These are phyloP conservation scores for Arrhopalites spinosus DNA, from an alignment of 2,888 invertebrate species.

Conservation along the genomic window DNA sequence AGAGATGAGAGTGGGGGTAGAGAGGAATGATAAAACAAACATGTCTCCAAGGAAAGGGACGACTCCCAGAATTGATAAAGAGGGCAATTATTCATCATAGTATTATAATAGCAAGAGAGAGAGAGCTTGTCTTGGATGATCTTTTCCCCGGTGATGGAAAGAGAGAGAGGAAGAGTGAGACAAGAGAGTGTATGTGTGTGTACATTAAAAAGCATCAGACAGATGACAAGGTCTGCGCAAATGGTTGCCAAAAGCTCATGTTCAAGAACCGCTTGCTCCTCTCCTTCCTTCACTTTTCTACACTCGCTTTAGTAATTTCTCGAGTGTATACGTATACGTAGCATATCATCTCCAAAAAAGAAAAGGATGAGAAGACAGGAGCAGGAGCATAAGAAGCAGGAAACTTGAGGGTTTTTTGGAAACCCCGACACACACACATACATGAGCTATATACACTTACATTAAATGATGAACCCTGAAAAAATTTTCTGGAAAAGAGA, in stretches of 20 bases:
- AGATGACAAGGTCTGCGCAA: constrained; percentile 47
- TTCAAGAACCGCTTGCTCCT: constrained; percentile 36
- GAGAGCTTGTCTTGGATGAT: constrained; percentile 27
- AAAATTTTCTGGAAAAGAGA: neutral
- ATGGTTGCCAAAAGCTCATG: constrained; percentile 49
- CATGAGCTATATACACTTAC: constrained; percentile 38
- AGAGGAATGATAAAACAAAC: constrained; percentile 18
- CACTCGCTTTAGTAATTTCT: neutral
- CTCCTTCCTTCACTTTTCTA: neutral
- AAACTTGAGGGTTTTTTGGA: constrained; percentile 29
- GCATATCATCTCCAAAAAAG: neutral
- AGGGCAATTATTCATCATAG: constrained; percentile 26
- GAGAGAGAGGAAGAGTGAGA: neutral
- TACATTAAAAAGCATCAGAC: constrained; percentile 44
- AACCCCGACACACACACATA: constrained; percentile 26
- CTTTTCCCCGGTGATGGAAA: constrained; percentile 1
- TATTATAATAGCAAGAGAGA: constrained; percentile 11
- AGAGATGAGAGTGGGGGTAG: neutral
- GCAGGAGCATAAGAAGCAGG: constrained; percentile 18
- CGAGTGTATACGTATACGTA: neutral
- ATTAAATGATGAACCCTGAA: neutral
- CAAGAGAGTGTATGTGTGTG: constrained; percentile 35
- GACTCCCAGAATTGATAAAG: constrained; percentile 1
- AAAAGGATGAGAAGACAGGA: constrained; percentile 1
- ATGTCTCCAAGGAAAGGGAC: constrained; percentile 1